Base-by-base conservation (phyloP, 2,797 vertebrate species). In the Gallirallus australis region DNA sequence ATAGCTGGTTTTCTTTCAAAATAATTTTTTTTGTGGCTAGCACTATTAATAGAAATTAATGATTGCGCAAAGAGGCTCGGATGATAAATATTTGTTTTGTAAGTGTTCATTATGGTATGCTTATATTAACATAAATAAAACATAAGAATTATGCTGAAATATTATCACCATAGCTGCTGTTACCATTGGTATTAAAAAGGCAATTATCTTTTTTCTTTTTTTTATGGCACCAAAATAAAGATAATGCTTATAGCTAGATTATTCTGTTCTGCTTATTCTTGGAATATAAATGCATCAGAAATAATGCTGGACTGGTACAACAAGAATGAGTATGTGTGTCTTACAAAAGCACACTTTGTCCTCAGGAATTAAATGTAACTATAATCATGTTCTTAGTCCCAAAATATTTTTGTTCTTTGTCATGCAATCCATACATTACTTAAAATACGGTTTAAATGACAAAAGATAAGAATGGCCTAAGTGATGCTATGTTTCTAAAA, bases 1-100 rank as follows among this genome's bases (percentile, higher is more conserved):
- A 64, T 85, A 15, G 1, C 2, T 90, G 4, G 3, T 66, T 97
- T 87, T 85, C 65, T 93, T 89, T 93, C 18, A 59, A 92, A 93
- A 9, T 35, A 25, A 14, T 11, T 57, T 54, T 59, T 48, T 56
- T 33, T 20, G 10, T 61, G 31, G 21, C 37, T 75, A 40, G 4
- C 75, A 88, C 52, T 76, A 81, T 81, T 92, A 90, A 78, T 70
- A 59, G 40, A 92, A 84, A 45, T 56, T 14, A 77, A 59, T 89
- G 45, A 47, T 84, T 91, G 35, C 1, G 18, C 24, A 95, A 89
- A 69, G 6, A 92, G 40, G 1, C 11, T 87, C 86, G 52, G 35
- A 37, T 53, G 19, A 45, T 52, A 66, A 94, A 35, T 59, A 71
- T 88, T 39, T 72, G 15, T 12, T 63, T 23, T 94, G 16, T 53